A percentile compares a stretch with the other conserved stretches of the same genome.
phyloP scores from a whole-genome alignment of 2,797 vertebrate genomes.

The Alcedo atthis region DNA sequence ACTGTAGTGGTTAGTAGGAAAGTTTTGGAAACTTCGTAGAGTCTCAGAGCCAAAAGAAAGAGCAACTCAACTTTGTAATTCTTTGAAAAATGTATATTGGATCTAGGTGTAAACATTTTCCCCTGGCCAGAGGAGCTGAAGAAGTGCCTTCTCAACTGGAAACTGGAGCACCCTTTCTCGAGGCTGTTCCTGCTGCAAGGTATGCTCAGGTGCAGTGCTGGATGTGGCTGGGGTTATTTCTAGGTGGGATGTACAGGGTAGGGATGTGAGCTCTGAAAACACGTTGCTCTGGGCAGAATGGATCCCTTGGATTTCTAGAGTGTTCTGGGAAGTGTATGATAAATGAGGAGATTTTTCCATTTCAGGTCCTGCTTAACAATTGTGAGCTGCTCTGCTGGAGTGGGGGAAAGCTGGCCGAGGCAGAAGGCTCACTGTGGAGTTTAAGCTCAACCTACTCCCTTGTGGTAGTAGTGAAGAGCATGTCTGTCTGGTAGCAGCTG shows the following conservation, averaged over 20 bases:
- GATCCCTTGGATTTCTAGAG: not conserved
- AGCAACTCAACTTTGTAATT: fast-evolving
- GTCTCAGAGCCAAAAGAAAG: not conserved
- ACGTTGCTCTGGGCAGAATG: not conserved
- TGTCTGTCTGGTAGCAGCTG: not conserved
- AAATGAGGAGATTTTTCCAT: not conserved
- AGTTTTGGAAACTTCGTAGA: not conserved
- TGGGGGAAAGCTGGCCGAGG: not conserved
- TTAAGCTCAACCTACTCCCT: not conserved
- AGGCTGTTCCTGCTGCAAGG: not conserved
- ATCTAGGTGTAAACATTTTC: not conserved
- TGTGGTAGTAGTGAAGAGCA: not conserved
- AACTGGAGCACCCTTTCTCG: not conserved
- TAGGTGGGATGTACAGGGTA: not conserved
- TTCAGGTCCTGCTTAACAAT: not conserved
- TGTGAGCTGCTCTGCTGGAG: constrained; percentile 15
- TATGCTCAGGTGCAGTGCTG: not conserved
- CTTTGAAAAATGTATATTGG: not conserved
- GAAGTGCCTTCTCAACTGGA: not conserved
- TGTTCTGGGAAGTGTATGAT: not conserved
- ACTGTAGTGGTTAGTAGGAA: not conserved
- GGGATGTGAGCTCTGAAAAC: not conserved
- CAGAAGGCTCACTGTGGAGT: not conserved
- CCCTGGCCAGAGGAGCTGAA: not conserved
- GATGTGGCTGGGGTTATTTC: not conserved